Base-by-base conservation (phyloP, 2,797 vertebrate genomes). In the Choloepus didactylus region DNA sequence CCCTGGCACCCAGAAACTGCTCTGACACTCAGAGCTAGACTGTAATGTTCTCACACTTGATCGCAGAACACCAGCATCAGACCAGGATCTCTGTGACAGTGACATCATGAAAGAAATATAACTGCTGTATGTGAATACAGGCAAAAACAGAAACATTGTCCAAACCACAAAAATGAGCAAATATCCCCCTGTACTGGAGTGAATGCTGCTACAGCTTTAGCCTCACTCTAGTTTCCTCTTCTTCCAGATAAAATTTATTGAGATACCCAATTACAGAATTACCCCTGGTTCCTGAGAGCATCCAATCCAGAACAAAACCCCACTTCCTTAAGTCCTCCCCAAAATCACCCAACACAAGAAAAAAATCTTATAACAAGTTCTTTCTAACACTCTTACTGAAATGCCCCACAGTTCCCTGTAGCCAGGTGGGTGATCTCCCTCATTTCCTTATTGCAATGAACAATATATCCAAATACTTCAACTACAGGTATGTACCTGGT, bases 91-190 rank as follows among this genome's bases (percentile, higher is more conserved):
- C 19, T 70, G n/a, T n/a, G 8, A 18, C 67, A 25, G 44, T 12
- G 21, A 51, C 5, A 85, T 60, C 0, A 19, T 44, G 27, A 88
- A 1, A 41, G 66, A 95, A 87, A 72, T 10, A 81, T 49, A 69
- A 66, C 18, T n/a, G 56, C 19, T 88, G 27, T 72, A 38, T 41
- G 46, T 89, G 46, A 89, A 83, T 51, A 79, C n/a, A 89, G 46
- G 83, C 19, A 67, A 31, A 38, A 86, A 41, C 1, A 11, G 70
- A 46, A 76, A 79, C 21, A 44, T 76, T 86, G 18, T 82, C 79
- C 73, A 79, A 77, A 49, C 56, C 10, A 87, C 25, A 64, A 93
- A 59, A 89, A 38, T 16, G 5, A 70, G 9, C 18, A 46, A 80
- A 18, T 7, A 51, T 38, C 35, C 81, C 31, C 31, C 67, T 38